Evolutionary conservation across 2,113 vertebrate genomes (phyloP), one percentile per base, ranked within the genome.

Genomic region (Melanerpes aurifrons): DNA sequence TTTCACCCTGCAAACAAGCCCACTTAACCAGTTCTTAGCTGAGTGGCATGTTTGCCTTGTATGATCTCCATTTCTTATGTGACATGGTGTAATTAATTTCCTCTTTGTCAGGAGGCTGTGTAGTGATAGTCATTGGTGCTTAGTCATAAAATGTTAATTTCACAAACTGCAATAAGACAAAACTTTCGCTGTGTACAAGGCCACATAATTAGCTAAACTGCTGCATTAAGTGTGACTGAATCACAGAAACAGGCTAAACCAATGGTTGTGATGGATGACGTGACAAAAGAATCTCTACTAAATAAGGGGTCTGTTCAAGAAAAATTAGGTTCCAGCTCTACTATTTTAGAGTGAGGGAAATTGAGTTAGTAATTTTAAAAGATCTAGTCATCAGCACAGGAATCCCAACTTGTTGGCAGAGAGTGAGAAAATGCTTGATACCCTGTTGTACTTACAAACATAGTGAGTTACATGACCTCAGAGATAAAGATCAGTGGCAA

Each of bases 281-380:
- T 96, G 88, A 86, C 58, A 80, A 75, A 96, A 85, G 48, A 92
- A 77, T 87, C 66, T 53, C 64, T 86, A 73, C 13, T 89, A 92
- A 95, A 85, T 73, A 87, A 92, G 20, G 22, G 16, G 20, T 79
- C 37, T 88, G 32, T 77, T 94, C 77, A 86, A 79, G 54, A 82
- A 93, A 94, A 85, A 67, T 31, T 53, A 87, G 37, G 17, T 48
- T 92, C 10, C 63, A 75, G 37, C 1, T 0, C 53, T 86, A 59
- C 32, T 84, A 85, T 50, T 90, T 87, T 54, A 66, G 7, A 37
- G 6, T 25, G 40, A 79, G 26, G 10, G 21, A 90, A 84, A 89
- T 10, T 77, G 26, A 68, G 25, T 37, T 75, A 77, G 22, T 29
- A 79, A 69, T 47, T 28, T 31, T 78, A 72, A 68, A 28, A 31